A percentile compares a stretch with the other conserved stretches of the same genome.
phyloP scores from a whole-genome alignment of 2,888 invertebrate genomes.

The Macrophya annulata region DNA sequence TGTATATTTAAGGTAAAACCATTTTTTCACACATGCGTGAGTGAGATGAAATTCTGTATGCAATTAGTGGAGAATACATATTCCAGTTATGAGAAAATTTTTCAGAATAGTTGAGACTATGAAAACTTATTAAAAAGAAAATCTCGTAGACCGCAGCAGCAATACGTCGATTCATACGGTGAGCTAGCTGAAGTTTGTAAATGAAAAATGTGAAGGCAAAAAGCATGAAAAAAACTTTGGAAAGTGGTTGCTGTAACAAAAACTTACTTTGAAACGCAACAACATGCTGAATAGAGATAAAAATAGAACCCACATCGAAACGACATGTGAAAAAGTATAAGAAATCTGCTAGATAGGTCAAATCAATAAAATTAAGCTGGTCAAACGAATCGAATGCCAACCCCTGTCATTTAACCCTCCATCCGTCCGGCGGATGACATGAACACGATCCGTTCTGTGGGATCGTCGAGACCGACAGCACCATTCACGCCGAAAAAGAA shows the following conservation, averaged over 20 bases:
- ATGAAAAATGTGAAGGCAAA: background rate
- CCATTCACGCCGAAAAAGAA: background rate
- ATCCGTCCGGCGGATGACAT: constrained; percentile 1
- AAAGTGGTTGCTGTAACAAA: background rate
- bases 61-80: background rate
- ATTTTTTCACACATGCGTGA: background rate
- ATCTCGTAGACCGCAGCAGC: background rate
- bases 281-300: background rate
- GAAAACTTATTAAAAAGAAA: background rate
- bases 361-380: background rate
- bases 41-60: background rate
- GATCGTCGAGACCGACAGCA: background rate
- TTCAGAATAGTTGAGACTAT: background rate
- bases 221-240: background rate
- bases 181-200: background rate
- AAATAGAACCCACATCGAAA: background rate
- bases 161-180: background rate
- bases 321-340: background rate
- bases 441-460: constrained; percentile 3
- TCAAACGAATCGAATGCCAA: background rate
- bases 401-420: background rate
- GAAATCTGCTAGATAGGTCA: background rate
- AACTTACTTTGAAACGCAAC: background rate
- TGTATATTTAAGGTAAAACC: background rate
- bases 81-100: background rate